phyloP scores from a whole-genome alignment of 2,888 invertebrate genomes.

The Trisateles emortualis region DNA sequence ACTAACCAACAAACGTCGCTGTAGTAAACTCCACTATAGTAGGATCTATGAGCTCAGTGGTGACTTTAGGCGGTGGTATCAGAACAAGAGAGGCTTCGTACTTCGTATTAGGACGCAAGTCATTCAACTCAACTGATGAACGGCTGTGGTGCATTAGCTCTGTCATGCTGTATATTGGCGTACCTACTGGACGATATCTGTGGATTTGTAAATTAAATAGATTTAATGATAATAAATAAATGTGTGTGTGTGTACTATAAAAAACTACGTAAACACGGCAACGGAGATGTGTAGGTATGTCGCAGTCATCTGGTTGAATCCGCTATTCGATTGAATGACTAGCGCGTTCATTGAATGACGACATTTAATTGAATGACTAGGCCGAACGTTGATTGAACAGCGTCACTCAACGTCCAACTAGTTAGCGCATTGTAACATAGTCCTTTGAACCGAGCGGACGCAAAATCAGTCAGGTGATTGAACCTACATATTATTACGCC shows the following conservation, averaged over 20 bases:
- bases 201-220: background rate
- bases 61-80: constrained; percentile 93
- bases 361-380: no score
- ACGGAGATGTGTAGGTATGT: no score
- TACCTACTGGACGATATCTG: constrained; percentile 93
- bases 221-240: background rate
- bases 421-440: no score
- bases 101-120: constrained; percentile 91
- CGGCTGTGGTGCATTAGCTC: constrained; percentile 94
- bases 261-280: no score
- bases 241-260: background rate
- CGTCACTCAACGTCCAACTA: no score
- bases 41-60: constrained; percentile 92
- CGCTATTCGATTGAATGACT: no score
- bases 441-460: no score
- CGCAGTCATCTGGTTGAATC: no score
- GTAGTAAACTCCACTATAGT: constrained; percentile 91
- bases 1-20: constrained; percentile 89
- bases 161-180: constrained; percentile 94
- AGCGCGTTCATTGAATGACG: no score
- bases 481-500: no score
- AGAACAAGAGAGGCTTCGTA: constrained; percentile 95
- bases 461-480: no score
- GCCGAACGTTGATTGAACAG: no score
- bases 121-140: constrained; percentile 91